Percentiles rank a stretch among this genome's conserved stretches.
Conservation (phyloP, 2,113 vertebrate species). For the Emydura subglobosa region DNA sequence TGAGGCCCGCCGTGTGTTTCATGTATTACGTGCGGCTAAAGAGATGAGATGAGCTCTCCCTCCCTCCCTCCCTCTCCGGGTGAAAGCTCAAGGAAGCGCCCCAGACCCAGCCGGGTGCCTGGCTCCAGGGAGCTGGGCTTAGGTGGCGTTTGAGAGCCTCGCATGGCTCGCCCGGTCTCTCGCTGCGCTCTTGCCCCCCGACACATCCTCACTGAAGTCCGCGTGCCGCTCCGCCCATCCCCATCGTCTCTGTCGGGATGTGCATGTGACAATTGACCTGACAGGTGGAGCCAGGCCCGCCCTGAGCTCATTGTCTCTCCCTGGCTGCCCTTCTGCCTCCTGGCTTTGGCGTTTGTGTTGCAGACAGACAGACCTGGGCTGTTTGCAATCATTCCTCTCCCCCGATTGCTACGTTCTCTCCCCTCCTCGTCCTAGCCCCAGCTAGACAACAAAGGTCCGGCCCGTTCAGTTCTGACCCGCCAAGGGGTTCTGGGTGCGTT, state of each 20-base stretch:
- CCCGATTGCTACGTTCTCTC: background rate
- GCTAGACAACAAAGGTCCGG: too few species aligned
- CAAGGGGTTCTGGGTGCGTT: background rate
- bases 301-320: constrained; percentile 74
- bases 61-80: too few species aligned
- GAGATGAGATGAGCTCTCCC: too few species aligned
- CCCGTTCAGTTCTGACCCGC: background rate
- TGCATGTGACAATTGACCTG: constrained; percentile 44
- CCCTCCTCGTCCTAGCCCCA: too few species aligned
- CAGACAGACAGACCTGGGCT: background rate
- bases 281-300: constrained; percentile 77
- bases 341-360: background rate
- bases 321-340: constrained; percentile 43
- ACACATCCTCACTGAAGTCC: background rate
- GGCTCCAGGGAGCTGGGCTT: background rate
- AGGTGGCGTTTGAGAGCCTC: background rate
- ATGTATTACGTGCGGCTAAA: too few species aligned
- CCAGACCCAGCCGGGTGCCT: too few species aligned
- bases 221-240: background rate
- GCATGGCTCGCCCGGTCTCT: background rate
- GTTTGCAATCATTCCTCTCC: background rate
- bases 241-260: background rate
- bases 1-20: too few species aligned
- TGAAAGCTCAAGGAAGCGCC: too few species aligned
- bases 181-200: background rate